Percentiles rank a stretch among this genome's conserved stretches.
These are phyloP conservation scores for Eptatretus atami DNA, from an alignment of 2,797 vertebrate genomes.

Conservation along the genomic window DNA sequence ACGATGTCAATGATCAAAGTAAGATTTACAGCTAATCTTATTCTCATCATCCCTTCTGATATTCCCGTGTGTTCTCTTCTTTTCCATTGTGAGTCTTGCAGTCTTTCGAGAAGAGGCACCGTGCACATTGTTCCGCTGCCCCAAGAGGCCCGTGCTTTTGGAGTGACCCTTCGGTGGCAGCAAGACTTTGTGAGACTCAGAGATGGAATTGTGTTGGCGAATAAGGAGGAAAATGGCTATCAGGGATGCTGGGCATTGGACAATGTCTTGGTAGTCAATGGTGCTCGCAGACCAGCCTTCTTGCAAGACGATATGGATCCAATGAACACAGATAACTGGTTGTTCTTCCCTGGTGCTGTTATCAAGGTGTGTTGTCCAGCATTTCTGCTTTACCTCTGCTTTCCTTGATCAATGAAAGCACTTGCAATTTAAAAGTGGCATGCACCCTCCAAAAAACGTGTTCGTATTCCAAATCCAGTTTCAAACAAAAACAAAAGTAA, in stretches of 20 bases:
- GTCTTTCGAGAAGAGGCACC: slow-evolving; percentile 57
- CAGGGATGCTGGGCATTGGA: slow-evolving; percentile 92
- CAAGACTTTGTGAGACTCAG: slow-evolving; percentile 34
- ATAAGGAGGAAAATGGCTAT: slow-evolving; percentile 22
- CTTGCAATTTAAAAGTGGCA: too few species aligned
- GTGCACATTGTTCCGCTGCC: slow-evolving; percentile 64
- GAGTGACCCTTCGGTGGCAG: slow-evolving; percentile 47
- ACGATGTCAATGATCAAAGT: too few species aligned
- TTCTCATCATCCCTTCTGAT: too few species aligned
- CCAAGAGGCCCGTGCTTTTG: slow-evolving; percentile 28
- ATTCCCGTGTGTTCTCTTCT: background rate
- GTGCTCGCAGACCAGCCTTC: slow-evolving; percentile 40
- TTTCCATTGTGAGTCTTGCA: slow-evolving; percentile 21
- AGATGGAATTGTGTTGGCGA: slow-evolving; percentile 9
- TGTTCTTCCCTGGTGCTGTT: slow-evolving; percentile 87
- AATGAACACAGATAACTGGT: slow-evolving; percentile 80
- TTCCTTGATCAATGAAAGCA: too few species aligned
- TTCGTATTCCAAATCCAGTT: too few species aligned
- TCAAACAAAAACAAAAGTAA: too few species aligned
- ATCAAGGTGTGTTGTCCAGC: slow-evolving; percentile 36
- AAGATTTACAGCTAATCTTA: too few species aligned
- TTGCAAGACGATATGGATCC: slow-evolving; percentile 78
- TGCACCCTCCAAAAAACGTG: too few species aligned
- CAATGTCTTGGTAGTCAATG: slow-evolving; percentile 58
- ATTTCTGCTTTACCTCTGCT: too few species aligned